These are phyloP conservation scores for Papilio xuthus DNA, from an alignment of 1,140 invertebrate genomes.

Conservation along the genomic window DNA sequence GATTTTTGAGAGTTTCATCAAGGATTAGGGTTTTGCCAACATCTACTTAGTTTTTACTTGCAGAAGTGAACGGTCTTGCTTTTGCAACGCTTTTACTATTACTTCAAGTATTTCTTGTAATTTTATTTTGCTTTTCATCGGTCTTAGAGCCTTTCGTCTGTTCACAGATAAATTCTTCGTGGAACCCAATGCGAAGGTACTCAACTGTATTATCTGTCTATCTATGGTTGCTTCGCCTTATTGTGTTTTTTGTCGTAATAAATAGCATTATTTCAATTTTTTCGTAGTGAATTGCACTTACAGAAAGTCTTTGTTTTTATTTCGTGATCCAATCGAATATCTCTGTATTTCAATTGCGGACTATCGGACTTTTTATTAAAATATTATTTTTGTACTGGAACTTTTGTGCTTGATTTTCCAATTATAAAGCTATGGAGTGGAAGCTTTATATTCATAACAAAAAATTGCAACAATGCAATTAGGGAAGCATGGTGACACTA, in stretches of 20 bases:
- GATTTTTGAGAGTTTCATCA: too few species aligned
- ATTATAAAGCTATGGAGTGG: neutral
- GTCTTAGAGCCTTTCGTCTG: neutral
- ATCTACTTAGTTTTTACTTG: too few species aligned
- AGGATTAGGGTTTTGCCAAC: too few species aligned
- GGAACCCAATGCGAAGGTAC: too few species aligned
- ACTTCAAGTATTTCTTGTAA: neutral
- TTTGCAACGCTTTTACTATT: too few species aligned
- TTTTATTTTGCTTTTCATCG: neutral
- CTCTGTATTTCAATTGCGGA: neutral
- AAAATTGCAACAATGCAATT: slow-evolving; percentile 3
- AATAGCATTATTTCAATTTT: too few species aligned
- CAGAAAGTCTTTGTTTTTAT: neutral
- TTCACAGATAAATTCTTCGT: too few species aligned
- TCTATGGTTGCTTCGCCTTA: too few species aligned
- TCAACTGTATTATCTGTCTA: too few species aligned
- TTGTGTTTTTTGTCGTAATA: too few species aligned
- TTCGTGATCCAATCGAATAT: neutral
- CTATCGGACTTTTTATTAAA: neutral
- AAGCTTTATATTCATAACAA: neutral
- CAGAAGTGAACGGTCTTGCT: too few species aligned
- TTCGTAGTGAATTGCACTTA: too few species aligned
- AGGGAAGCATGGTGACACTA: neutral
- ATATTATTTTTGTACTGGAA: neutral
- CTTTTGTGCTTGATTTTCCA: neutral